phyloP scores from a whole-genome alignment of 2,888 invertebrate genomes.

The Drosophila gaucha region DNA sequence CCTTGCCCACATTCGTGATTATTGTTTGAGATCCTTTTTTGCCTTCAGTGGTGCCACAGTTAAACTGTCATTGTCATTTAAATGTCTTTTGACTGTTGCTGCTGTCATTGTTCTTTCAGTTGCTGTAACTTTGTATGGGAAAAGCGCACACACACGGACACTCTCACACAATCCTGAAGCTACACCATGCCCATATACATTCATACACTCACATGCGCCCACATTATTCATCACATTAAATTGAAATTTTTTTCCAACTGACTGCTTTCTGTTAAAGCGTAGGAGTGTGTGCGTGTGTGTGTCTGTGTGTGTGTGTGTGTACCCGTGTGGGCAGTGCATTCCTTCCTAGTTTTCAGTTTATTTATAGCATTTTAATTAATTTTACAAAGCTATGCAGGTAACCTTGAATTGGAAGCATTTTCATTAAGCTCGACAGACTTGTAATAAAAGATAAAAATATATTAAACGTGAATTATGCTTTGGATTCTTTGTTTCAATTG shows the following conservation, averaged over 20 bases:
- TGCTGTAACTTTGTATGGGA: conserved; percentile 21
- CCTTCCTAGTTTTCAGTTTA: conserved; percentile 33
- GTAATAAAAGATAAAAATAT: background rate
- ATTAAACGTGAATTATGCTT: background rate
- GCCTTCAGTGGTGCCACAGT: conserved; percentile 52
- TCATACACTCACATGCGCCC: background rate
- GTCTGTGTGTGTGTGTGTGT: background rate
- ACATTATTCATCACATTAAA: conserved; percentile 27
- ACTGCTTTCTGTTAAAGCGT: conserved; percentile 12
- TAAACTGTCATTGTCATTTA: conserved; percentile 78
- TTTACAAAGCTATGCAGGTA: conserved; percentile 9
- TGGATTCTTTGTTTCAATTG: too few species aligned
- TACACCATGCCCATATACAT: background rate
- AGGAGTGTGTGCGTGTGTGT: background rate
- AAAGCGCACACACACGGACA: conserved; percentile 5
- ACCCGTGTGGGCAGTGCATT: conserved; percentile 15
- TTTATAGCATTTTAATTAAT: conserved; percentile 63
- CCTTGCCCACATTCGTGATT: conserved; percentile 2
- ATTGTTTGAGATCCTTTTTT: conserved; percentile 43
- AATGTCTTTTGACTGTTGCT: conserved; percentile 74
- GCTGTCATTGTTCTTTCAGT: conserved; percentile 43
- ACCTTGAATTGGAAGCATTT: background rate
- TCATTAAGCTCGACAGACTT: background rate
- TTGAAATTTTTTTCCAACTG: conserved; percentile 39
- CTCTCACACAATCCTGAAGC: background rate